Evolutionary conservation across 2,797 vertebrate genomes (phyloP).

Genomic region (Falco novaeseelandiae): DNA sequence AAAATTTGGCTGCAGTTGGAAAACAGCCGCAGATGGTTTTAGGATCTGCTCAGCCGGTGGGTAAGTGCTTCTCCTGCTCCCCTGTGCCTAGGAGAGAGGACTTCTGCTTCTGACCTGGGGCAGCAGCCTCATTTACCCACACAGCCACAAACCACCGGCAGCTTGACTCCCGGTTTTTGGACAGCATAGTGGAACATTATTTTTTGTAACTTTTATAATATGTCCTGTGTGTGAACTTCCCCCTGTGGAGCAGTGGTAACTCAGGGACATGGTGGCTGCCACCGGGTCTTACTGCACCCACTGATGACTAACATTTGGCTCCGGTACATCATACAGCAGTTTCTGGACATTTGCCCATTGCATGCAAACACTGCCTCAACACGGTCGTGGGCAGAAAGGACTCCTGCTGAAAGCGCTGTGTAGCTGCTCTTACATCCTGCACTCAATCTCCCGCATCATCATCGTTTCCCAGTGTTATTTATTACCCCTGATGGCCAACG

Average conservation of each 20-base stretch:
- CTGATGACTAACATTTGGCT: background rate
- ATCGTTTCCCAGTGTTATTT: background rate
- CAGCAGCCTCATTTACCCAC: background rate
- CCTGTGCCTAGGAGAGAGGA: background rate
- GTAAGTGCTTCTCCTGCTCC: background rate
- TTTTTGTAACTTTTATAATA: background rate
- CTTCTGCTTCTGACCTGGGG: background rate
- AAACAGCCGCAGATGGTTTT: fast-evolving
- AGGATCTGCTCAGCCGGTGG: background rate
- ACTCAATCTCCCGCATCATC: background rate
- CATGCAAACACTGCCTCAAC: background rate
- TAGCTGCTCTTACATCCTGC: background rate
- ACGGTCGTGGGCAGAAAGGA: background rate
- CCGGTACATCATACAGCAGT: background rate
- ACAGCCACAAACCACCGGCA: background rate
- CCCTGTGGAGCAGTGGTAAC: background rate
- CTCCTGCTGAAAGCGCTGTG: background rate
- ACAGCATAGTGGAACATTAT: too few relatives aligned
- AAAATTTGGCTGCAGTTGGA: background rate
- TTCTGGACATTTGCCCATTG: background rate
- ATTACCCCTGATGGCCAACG: background rate
- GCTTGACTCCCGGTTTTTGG: background rate
- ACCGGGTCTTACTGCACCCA: background rate
- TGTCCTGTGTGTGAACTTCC: background rate
- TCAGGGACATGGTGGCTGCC: background rate